phyloP scores from a whole-genome alignment of 2,113 vertebrate genomes.

The Gavia stellata region DNA sequence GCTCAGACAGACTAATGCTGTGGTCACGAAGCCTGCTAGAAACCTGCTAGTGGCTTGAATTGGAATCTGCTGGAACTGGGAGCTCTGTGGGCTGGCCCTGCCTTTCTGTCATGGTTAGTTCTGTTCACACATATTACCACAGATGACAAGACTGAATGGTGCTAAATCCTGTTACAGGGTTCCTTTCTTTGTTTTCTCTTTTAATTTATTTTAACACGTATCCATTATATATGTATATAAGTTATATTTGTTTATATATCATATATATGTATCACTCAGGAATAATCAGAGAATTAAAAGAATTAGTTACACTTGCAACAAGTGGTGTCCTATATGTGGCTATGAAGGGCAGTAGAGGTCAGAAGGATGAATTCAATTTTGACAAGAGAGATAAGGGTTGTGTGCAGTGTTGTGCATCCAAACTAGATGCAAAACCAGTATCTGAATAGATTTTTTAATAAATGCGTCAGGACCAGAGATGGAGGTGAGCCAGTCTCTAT shows the following conservation, averaged over 20 bases:
- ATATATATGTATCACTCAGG: not conserved
- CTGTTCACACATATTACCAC: not conserved
- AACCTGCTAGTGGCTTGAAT: not conserved
- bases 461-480: not conserved
- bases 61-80: not conserved
- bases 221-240: not conserved
- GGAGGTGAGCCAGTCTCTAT: not conserved
- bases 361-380: not conserved
- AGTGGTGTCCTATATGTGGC: not conserved
- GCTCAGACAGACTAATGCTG: not conserved
- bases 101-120: not conserved
- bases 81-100: not conserved
- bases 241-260: not conserved
- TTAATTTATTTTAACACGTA: not conserved
- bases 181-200: not conserved
- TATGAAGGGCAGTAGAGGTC: not conserved
- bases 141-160: not conserved
- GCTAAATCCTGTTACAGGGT: not conserved
- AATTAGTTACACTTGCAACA: not conserved
- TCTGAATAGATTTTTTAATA: not conserved
- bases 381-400: not conserved
- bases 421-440: not conserved
- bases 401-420: not conserved
- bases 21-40: not conserved
- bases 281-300: not conserved